Evolutionary conservation across 2,797 vertebrate genomes (phyloP), one percentile per base, ranked within the genome.

Genomic region (Argyrosomus regius): DNA sequence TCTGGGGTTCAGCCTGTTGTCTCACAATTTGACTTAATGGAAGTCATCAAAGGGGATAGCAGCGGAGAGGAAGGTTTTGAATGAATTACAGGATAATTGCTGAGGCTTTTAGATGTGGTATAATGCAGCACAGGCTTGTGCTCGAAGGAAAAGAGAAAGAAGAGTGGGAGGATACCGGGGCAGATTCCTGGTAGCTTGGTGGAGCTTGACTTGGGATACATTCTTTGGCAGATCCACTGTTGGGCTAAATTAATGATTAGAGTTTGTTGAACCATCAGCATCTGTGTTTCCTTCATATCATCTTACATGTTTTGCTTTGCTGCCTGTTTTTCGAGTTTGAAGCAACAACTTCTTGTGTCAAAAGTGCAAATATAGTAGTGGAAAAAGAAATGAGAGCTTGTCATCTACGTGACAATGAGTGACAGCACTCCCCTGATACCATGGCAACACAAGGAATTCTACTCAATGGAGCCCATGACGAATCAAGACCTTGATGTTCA

Each of bases 361-460:
- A 80, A 77, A 82, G 64, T 78, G 82, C 58, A 78, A 83, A 86
- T 59, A 72, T 56, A 72, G 49, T 14, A 1, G 43, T 17, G 3
- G 80, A 70, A 62, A 87, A 84, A 80, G 24, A 81, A 78, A 81
- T 26, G 56, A 81, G 74, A 82, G 75, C 56, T 78, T 64, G 76
- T 90, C 84, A 85, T 83, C 81, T 71, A 24, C 9, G 67, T 87
- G 82, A 92, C 79, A 89, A 79, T 85, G 81, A 93, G 67, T 90
- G 90, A 93, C 91, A 91, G 86, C 73, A 11, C 72, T 91, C 65
- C 75, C 70, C 83, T 63, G 91, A 94, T 88, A 89, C 93, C 93
- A 95, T 93, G 89, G 92, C 92, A 95, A 95, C 93, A 60, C 77
- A 72, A 76, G 87, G 90, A 95, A 94, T 94, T 88, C 72, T 59